Evolutionary conservation across 1,140 invertebrate species (phyloP), one percentile per base, ranked within the genome.

Genomic region (Trichomalopsis sarcophagae): DNA sequence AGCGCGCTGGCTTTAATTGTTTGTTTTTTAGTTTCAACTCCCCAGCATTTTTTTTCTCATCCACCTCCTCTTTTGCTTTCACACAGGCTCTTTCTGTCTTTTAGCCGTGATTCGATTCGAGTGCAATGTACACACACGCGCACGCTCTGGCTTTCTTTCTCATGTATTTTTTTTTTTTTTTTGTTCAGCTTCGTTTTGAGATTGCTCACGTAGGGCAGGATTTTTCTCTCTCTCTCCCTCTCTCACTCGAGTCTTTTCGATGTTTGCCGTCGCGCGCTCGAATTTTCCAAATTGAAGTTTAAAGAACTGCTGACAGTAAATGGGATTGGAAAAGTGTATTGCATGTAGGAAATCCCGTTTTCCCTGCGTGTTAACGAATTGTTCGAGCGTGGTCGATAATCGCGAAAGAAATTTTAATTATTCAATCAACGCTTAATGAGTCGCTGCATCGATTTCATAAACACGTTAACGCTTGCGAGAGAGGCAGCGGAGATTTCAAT

Each of bases 221-320:
- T 21, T 62, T 62, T 7, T n/a, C 55, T n/a, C 5, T 36, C 33
- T 36, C 33, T n/a, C 55, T n/a, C 5, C 5, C 33, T 36, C 33
- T 27, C 27, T 27, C 27, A 2, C 27, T 27, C 55, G 17, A 62
- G 55, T 21, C 5, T 62, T 62, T 62, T 21, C 17, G 55, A 5
- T 62, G 55, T 62, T 62, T 62, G 55, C 55, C 21, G 14, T 62
- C 27, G 27, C 27, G 27, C 27, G 27, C 55, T 62, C 55, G 55
- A 62, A 62, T 62, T 62, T 62, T 62, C 55, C 13, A n/a, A 62
- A 62, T 62, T 62, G 55, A 62, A 62, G 55, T 62, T 62, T n/a
- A 14, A 14, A 62, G 21, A n/a, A 62, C 55, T 62, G 7, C 55
- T 62, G 17, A 9, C 55, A 21, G 21, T 62, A 62, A 36, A 62